Evolutionary conservation across 2,888 invertebrate species (phyloP), one percentile per base, ranked within the genome.

Genomic region (Melolontha melolontha): DNA sequence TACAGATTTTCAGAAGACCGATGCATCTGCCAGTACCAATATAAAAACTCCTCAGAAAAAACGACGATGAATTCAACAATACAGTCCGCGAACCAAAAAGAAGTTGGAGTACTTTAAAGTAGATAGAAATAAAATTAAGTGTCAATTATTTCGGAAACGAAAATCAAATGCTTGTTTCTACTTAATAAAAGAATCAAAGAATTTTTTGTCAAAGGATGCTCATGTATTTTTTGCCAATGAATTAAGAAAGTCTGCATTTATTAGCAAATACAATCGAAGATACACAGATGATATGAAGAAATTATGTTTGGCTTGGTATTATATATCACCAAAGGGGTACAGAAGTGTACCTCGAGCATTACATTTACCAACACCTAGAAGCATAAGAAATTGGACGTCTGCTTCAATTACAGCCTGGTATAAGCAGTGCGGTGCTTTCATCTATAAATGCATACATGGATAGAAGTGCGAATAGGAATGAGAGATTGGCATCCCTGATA

Each of bases 251-350:
- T 50, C 22, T 50, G 59, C 59, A 59, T 59, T 40, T 22, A 16
- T 4, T 14, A 42, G 17, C 42, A 67, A 67, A 62, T 50, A 39
- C 12, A 65, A 55, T 65, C 16, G 54, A 8, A 66, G 59, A 17
- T 66, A 66, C 41, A 16, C 40, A 22, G 59, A 66, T 49, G 59
- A 50, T 6, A 66, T 66, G 59, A 66, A 59, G 17, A n/a, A 62
- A 6, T 50, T 67, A 42, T 67, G 67, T 29, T 41, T 67, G 14
- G 11, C 5, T 6, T 67, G 67, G 67, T 67, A 63, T 39, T 67
- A 67, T 52, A 34, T 62, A 7, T 67, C 67, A 44, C 63, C 67
- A 51, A 67, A 63, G 52, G 49, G 49, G n/a, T 67, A 63, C 16
- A 67, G 11, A 41, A 67, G n/a, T 52, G 10, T 39, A 7, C 22